Base-by-base conservation (phyloP, 1,140 invertebrate species). In the Macrostomum lignano region DNA sequence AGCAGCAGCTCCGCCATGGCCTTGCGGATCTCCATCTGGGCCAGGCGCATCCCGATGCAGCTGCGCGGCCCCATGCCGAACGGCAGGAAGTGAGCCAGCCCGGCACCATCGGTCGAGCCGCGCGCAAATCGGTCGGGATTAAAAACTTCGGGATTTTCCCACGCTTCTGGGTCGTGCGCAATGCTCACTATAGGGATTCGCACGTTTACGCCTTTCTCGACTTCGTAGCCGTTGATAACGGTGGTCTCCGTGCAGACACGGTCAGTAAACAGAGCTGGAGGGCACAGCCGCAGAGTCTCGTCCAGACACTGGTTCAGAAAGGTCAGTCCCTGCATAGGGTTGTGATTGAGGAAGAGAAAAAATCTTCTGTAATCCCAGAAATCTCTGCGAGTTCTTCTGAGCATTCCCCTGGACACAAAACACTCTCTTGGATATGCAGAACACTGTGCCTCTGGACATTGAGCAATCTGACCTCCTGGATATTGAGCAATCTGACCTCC, bases 151-250 rank as follows among this genome's bases (percentile, higher is more conserved):
- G 59, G 60, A 5, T 61, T 43, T n/a, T 46, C 46, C 47, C 51
- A 63, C 28, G 51, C 44, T 9, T 49, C 44, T 4, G 47, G 46
- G 38, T 62, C 54, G 19, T 37, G 38, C 31, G 69, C 66, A 14
- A 69, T 48, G 0, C 58, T 60, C 38, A 58, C 62, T 1, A 56
- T 47, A 9, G 66, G 58, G 15, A 67, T 46, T 23, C 49, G 43
- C 2, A 69, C 25, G 2, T 47, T 38, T 34, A 44, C 44, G 0
- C 42, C 45, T 34, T 42, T 39, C 10, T 31, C 35, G 17, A 47
- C 40, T 3, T 33, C 32, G 2, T 44, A 26, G 2, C 41, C 42
- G 28, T 42, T 40, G 3, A 47, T 41, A 32, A 26, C 38, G 30
- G 39, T 41, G 21, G 41, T 40, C 17, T 43, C 31, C 2, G 39